Base-by-base conservation (phyloP, 2,797 vertebrate genomes). In the Malacoctenus gilli region DNA sequence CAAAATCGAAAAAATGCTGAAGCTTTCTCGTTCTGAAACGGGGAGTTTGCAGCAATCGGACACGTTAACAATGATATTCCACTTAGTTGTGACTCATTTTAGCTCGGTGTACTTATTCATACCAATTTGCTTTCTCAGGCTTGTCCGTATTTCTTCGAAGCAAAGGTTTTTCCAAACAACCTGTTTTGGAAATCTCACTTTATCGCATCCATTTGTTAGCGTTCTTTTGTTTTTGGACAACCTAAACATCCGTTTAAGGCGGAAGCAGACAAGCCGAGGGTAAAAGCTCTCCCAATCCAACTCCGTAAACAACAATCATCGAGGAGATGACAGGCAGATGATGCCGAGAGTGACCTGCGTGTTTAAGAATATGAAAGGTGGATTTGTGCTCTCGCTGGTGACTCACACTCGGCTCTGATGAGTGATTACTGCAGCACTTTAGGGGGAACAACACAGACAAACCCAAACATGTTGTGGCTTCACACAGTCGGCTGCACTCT, bases 371-470 rank as follows among this genome's bases (percentile, higher is more conserved):
- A 1, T 2, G 1, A 58, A 62, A 43, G 21, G 6, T 51, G 36
- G 28, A 47, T 63, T 25, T 40, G 15, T 72, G 43, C 51, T 25
- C 14, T 46, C 16, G 1, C 23, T 6, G 13, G 23, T 44, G 50
- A 61, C 36, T 65, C 44, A 50, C 2, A 23, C 28, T n/a, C 25
- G 25, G 9, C 25, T 1, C 32, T 11, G 42, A 59, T 16, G 32
- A 61, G 53, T 1, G 4, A 67, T 65, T 51, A 34, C 36, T 5
- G 14, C 23, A 38, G 22, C 40, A 51, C 22, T 50, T 48, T 34
- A 12, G 18, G 10, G 16, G 19, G 23, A 58, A 47, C 3, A 50
- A 40, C 51, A 19, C 0, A n/a, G 51, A 71, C 19, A 39, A 38
- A 28, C 6, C n/a, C 19, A 14, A 34, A 60, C 20, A 18, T 9